Evolutionary conservation across 2,888 invertebrate species (phyloP).

Genomic region (Acrocera orbiculus): DNA sequence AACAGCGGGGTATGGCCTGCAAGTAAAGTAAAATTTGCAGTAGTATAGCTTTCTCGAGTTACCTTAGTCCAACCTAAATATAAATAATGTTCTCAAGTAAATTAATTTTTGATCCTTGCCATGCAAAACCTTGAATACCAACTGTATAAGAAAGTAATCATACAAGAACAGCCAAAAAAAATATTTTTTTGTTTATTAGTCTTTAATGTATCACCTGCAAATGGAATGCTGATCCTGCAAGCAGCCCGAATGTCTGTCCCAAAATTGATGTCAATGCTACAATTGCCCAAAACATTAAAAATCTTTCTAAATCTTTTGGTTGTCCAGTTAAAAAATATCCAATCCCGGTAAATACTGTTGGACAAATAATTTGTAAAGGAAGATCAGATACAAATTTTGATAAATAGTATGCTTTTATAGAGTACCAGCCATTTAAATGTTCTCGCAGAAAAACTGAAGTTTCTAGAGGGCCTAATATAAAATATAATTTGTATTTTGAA

Average conservation of each 20-base stretch:
- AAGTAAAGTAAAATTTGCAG: no score
- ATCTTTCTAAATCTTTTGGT: constrained; percentile 41
- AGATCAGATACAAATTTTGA: constrained; percentile 61
- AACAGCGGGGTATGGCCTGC: no score
- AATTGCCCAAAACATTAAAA: constrained; percentile 34
- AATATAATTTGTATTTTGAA: constrained; percentile 5
- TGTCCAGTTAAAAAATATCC: constrained; percentile 68
- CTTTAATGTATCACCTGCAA: constrained; percentile 49
- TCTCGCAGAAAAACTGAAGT: constrained; percentile 60
- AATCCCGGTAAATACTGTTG: constrained; percentile 50
- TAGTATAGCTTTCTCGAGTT: no score
- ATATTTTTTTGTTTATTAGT: no score
- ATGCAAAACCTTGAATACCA: no score
- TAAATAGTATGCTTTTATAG: constrained; percentile 60
- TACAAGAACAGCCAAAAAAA: no score
- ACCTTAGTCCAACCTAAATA: no score
- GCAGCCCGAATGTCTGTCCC: constrained; percentile 55
- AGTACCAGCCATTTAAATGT: constrained; percentile 80
- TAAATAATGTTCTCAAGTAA: no score
- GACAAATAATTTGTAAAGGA: constrained; percentile 60
- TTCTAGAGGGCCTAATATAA: constrained; percentile 54
- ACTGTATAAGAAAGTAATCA: no score
- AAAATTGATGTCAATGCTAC: constrained; percentile 2
- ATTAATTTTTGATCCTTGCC: no score
- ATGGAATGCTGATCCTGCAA: constrained; percentile 51